Conservation (phyloP, 2,113 vertebrate genomes). For the Typhlomys cinereus region DNA sequence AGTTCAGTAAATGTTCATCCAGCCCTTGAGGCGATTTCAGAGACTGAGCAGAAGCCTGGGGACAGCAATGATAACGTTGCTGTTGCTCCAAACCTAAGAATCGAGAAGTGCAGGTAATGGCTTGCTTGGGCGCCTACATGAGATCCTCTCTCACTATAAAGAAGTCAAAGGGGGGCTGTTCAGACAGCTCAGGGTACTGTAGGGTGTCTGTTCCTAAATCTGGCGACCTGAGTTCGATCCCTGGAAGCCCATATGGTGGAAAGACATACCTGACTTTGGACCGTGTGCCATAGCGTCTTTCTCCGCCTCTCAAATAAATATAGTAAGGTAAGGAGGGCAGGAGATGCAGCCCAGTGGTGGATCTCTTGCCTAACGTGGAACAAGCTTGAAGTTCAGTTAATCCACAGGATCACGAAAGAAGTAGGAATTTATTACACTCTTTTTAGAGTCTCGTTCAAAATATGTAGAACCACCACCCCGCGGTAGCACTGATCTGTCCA, state of each 20-base stretch:
- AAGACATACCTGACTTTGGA: no score
- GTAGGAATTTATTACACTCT: not conserved
- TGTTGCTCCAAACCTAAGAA: not conserved
- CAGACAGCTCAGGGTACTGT: no score
- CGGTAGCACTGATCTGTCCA: accelerated
- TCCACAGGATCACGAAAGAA: not conserved
- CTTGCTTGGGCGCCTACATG: not conserved
- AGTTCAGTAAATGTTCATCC: not conserved
- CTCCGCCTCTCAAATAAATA: no score
- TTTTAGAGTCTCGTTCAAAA: not conserved
- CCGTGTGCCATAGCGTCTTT: no score
- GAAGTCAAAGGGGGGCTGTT: not conserved
- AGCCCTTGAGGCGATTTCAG: not conserved
- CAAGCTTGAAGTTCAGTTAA: not conserved
- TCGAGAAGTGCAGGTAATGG: not conserved
- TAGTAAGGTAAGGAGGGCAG: not conserved
- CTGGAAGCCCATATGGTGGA: no score
- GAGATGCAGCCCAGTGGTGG: not conserved
- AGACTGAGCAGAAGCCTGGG: not conserved
- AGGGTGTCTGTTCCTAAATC: no score
- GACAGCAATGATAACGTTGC: not conserved
- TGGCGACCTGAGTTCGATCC: no score
- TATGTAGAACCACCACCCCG: not conserved
- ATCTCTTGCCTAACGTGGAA: no score
- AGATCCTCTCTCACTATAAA: no score